A percentile compares a stretch with the other conserved stretches of the same genome.
These are phyloP conservation scores for Tragelaphus buxtoni DNA, from an alignment of 2,113 vertebrate genomes.

Conservation along the genomic window DNA sequence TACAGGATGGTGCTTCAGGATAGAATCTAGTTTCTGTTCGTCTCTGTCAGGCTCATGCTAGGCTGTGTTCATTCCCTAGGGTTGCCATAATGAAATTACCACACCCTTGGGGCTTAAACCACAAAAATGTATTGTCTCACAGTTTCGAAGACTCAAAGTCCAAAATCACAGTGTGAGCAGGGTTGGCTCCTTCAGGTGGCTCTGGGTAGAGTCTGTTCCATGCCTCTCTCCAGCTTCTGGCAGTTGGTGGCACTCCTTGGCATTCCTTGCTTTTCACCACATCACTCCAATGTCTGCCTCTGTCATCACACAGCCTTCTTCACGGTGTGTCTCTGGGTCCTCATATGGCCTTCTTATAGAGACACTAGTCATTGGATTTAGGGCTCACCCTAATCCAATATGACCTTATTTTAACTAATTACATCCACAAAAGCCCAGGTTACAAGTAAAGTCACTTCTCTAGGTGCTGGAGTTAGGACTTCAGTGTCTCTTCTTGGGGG, in stretches of 20 bases:
- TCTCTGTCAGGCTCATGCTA: neutral
- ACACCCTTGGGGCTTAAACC: neutral
- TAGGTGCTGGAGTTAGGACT: neutral
- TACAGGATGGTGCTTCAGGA: fast-evolving
- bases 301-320: neutral
- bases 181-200: neutral
- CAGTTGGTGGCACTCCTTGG: neutral
- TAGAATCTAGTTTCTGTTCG: neutral
- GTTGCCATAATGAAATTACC: neutral
- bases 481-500: neutral
- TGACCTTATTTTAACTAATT: neutral
- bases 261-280: neutral
- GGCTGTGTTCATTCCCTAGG: neutral
- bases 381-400: neutral
- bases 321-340: neutral
- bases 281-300: neutral
- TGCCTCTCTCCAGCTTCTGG: neutral
- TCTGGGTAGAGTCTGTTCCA: neutral
- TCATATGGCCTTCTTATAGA: neutral
- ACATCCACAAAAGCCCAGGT: neutral
- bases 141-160: neutral
- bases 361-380: neutral
- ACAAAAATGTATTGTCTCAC: neutral
- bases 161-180: neutral
- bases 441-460: neutral